A percentile compares a stretch with the other conserved stretches of the same genome.
phyloP scores from a whole-genome alignment of 1,140 invertebrate species.

The Polyergus mexicanus region DNA sequence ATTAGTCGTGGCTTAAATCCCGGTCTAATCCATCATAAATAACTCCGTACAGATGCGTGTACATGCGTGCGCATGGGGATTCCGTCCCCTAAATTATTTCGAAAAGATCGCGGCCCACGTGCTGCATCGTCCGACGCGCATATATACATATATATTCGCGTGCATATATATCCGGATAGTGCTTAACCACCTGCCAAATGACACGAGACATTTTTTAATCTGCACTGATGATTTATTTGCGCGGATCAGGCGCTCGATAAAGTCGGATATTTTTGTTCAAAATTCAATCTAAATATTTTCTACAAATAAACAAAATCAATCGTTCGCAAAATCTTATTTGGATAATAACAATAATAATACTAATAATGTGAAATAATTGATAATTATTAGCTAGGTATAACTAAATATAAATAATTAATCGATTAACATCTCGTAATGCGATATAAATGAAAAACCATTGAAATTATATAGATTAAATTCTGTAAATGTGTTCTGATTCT shows the following conservation, averaged over 20 bases:
- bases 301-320: background rate
- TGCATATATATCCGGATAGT: conserved; percentile 48
- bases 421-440: background rate
- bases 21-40: conserved; percentile 85
- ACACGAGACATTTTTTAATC: conserved; percentile 67
- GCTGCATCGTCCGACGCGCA: conserved; percentile 57
- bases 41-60: conserved; percentile 83
- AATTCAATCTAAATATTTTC: conserved; percentile 4
- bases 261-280: background rate
- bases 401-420: background rate
- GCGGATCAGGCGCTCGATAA: background rate
- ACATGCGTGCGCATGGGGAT: conserved; percentile 76
- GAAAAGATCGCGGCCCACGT: conserved; percentile 82
- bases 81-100: conserved; percentile 85
- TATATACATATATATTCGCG: background rate
- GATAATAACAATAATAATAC: background rate
- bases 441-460: background rate
- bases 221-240: conserved; percentile 63
- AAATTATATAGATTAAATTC: background rate
- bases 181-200: conserved; percentile 76
- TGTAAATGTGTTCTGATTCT: background rate
- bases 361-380: background rate
- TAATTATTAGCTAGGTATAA: background rate
- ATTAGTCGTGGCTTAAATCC: conserved; percentile 84
- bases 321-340: background rate